Percentiles rank a stretch among this genome's conserved stretches.
These are phyloP conservation scores for Bimastos eiseni DNA, from an alignment of 2,888 invertebrate genomes.

Conservation along the genomic window DNA sequence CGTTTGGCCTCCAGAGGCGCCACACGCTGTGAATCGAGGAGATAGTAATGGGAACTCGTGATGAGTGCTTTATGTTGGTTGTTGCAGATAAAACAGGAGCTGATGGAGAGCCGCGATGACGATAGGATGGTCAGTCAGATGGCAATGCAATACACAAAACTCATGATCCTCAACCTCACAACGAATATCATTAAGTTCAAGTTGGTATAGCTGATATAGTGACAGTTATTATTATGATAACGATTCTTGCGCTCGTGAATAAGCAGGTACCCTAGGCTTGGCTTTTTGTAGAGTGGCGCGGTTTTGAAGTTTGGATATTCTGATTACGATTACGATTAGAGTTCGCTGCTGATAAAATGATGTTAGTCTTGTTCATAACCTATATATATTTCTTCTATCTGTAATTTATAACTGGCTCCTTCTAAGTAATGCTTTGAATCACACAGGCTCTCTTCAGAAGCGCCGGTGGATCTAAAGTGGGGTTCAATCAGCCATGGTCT, in stretches of 20 bases:
- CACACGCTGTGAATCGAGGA: not conserved
- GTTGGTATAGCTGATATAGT: slow-evolving; percentile 33
- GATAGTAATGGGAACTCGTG: not conserved
- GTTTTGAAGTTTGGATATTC: no score
- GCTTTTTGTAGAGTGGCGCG: no score
- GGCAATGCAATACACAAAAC: slow-evolving; percentile 45
- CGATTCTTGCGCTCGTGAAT: not conserved
- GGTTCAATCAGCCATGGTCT: no score
- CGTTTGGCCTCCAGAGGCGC: not conserved
- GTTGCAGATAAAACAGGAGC: slow-evolving; percentile 42
- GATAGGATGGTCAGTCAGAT: slow-evolving; percentile 42
- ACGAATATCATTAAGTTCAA: slow-evolving; percentile 43
- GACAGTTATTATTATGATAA: not conserved
- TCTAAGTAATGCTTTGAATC: no score
- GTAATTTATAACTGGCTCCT: no score
- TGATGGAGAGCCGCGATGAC: slow-evolving; percentile 40
- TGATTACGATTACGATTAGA: not conserved
- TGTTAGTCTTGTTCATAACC: no score
- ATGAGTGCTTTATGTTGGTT: slow-evolving; percentile 1
- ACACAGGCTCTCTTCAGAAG: no score
- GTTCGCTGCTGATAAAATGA: not conserved
- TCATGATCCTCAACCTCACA: slow-evolving; percentile 44
- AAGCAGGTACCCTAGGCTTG: no score
- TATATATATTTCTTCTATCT: no score
- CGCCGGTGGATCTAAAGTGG: no score